phyloP scores from a whole-genome alignment of 2,888 invertebrate genomes.

The Harpalus rufipes region DNA sequence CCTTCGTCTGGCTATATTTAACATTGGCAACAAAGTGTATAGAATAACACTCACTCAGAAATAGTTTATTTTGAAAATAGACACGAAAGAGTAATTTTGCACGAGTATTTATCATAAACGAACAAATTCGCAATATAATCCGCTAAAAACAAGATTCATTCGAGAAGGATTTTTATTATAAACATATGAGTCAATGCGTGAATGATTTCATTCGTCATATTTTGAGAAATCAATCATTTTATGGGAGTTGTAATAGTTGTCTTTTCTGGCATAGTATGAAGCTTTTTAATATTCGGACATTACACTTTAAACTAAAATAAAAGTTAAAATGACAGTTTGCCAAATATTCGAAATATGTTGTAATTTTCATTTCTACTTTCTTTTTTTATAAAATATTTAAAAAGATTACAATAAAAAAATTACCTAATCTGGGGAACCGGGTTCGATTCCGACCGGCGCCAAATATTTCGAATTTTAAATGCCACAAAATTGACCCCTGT shows the following conservation, averaged over 20 bases:
- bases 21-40: conserved; percentile 46
- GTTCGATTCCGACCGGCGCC: no score
- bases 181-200: not conserved
- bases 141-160: not conserved
- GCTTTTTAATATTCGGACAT: conserved; percentile 18
- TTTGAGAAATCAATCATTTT: not conserved
- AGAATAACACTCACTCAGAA: conserved; percentile 53
- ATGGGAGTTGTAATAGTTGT: no score
- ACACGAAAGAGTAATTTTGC: conserved; percentile 42
- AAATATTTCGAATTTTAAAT: no score
- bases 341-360: conserved; percentile 21
- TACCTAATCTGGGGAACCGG: no score
- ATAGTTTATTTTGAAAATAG: conserved; percentile 62
- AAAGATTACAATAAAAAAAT: no score
- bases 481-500: no score
- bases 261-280: no score
- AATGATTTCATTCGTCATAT: not conserved
- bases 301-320: conserved; percentile 19
- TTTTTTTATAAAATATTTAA: not conserved
- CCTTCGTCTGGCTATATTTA: conserved; percentile 50
- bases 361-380: conserved; percentile 13
- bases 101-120: conserved; percentile 35
- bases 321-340: not conserved
- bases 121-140: conserved; percentile 9
- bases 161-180: not conserved